Conservation (phyloP, 2,113 vertebrate genomes). For the Trematocara unimaculatum region DNA sequence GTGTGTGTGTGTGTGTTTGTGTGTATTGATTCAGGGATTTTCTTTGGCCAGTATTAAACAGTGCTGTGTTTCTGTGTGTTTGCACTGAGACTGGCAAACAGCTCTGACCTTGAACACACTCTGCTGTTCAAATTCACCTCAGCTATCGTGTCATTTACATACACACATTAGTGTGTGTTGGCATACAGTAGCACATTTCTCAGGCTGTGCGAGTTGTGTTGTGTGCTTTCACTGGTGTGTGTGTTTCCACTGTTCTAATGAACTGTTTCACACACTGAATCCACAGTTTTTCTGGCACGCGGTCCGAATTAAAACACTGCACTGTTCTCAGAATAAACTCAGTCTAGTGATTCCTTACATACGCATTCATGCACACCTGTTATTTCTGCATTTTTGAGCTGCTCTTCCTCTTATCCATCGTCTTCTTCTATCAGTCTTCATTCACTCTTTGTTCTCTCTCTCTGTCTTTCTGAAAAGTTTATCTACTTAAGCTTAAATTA, state of each 20-base stretch:
- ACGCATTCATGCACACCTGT: slow-evolving; percentile 43
- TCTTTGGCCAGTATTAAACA: slow-evolving; percentile 16
- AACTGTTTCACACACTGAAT: slow-evolving; percentile 39
- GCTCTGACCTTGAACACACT: slow-evolving; percentile 65
- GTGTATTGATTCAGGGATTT: slow-evolving; percentile 20
- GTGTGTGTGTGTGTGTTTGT: background rate
- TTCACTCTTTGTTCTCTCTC: background rate
- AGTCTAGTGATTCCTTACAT: slow-evolving; percentile 29
- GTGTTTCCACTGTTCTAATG: slow-evolving; percentile 22
- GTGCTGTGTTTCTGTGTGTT: slow-evolving; percentile 27
- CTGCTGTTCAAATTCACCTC: slow-evolving; percentile 54
- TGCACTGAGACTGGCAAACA: slow-evolving; percentile 41
- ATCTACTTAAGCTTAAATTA: background rate
- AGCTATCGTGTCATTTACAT: slow-evolving; percentile 20
- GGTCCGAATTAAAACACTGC: slow-evolving; percentile 27
- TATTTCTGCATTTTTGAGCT: slow-evolving; percentile 24
- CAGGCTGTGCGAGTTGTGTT: background rate
- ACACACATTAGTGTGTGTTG: background rate
- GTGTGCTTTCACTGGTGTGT: background rate
- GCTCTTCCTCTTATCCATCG: slow-evolving; percentile 1
- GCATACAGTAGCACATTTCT: slow-evolving; percentile 12
- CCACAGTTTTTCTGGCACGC: slow-evolving; percentile 13
- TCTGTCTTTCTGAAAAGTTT: background rate
- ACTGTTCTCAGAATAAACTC: slow-evolving; percentile 21
- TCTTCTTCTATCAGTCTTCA: slow-evolving; percentile 4